Percentiles rank a stretch among this genome's conserved stretches.
phyloP scores from a whole-genome alignment of 1,140 invertebrate species.

The Hylyphantes graminicola region DNA sequence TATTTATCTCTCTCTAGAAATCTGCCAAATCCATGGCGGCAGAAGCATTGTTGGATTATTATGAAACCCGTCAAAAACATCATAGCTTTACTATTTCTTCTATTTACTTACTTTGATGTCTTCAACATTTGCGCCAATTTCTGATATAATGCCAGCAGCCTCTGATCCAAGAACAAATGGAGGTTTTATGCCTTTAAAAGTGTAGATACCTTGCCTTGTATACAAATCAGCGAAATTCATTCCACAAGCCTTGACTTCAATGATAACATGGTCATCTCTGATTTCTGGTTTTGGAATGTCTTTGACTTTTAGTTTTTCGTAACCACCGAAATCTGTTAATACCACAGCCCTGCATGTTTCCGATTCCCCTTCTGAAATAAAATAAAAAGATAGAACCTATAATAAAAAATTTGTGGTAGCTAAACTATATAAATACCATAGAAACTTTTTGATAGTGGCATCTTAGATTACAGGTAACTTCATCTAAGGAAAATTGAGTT shows the following conservation, averaged over 20 bases:
- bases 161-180: constrained; percentile 71
- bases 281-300: constrained; percentile 20
- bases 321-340: constrained; percentile 63
- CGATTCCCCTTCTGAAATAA: constrained; percentile 65
- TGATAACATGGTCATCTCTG: constrained; percentile 68
- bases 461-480: too few species aligned
- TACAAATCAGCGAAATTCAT: constrained; percentile 72
- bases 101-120: constrained; percentile 65
- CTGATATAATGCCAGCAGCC: constrained; percentile 68
- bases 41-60: background rate
- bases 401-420: background rate
- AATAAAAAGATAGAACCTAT: background rate
- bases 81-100: too few species aligned
- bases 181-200: constrained; percentile 63
- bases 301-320: constrained; percentile 61
- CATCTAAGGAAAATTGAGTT: too few species aligned
- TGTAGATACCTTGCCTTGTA: constrained; percentile 68
- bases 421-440: too few species aligned
- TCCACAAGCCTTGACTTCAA: constrained; percentile 72
- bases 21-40: too few species aligned
- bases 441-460: too few species aligned
- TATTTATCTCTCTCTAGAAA: too few species aligned
- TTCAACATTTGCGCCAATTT: constrained; percentile 64
- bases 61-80: background rate
- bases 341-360: constrained; percentile 63